These are phyloP conservation scores for Hirtodrosophila confusa DNA, from an alignment of 2,888 invertebrate species.

Conservation along the genomic window DNA sequence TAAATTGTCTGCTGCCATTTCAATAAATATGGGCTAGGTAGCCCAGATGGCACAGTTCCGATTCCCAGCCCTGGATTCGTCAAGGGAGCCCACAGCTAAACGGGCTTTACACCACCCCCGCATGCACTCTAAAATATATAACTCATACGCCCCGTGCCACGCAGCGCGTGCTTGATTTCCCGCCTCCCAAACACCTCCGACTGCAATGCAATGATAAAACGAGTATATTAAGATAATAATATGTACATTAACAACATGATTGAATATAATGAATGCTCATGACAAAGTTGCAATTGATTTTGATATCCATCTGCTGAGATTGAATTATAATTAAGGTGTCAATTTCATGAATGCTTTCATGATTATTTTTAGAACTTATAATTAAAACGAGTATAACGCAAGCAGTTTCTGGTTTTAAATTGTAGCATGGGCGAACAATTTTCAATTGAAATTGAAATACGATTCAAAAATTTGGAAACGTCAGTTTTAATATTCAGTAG, in stretches of 20 bases:
- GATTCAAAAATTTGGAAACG: too few relatives aligned
- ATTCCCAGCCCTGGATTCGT: slow-evolving; percentile 1
- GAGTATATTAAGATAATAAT: slow-evolving; percentile 16
- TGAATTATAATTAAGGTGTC: background rate
- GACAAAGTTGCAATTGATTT: slow-evolving; percentile 25
- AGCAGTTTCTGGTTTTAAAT: too few relatives aligned
- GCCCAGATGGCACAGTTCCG: slow-evolving; percentile 12
- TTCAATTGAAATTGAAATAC: too few relatives aligned
- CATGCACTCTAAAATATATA: slow-evolving; percentile 21
- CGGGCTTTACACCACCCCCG: background rate
- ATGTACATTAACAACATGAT: slow-evolving; percentile 5
- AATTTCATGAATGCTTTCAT: too few relatives aligned
- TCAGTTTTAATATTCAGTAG: too few relatives aligned
- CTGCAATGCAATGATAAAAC: slow-evolving; percentile 12
- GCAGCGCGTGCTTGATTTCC: slow-evolving; percentile 5
- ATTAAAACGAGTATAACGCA: too few relatives aligned
- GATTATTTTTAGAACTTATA: too few relatives aligned
- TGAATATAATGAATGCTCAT: slow-evolving; percentile 30
- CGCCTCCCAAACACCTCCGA: background rate
- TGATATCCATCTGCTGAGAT: background rate
- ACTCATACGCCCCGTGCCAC: slow-evolving; percentile 13
- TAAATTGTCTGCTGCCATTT: slow-evolving; percentile 60
- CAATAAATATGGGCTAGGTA: slow-evolving; percentile 61
- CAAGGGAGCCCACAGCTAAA: slow-evolving; percentile 2
- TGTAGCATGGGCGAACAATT: too few relatives aligned